Percentiles rank a stretch among this genome's conserved stretches.
Evolutionary conservation across 1,140 invertebrate species (phyloP).

Genomic region (Drosophila arizonae): DNA sequence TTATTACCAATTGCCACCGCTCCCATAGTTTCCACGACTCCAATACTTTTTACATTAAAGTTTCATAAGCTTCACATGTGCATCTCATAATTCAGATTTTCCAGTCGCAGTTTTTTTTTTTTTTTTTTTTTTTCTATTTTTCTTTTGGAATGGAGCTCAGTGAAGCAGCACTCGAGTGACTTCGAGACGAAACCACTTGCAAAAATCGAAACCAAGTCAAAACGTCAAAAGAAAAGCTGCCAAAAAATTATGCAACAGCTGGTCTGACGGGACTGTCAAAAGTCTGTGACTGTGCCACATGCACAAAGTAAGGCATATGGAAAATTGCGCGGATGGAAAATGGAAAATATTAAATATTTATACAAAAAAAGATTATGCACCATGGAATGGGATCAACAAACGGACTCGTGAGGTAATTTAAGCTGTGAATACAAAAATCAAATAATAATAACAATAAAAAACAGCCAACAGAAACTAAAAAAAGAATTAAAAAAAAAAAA

Average conservation of each 20-base stretch:
- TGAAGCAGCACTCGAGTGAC: slow-evolving; percentile 2
- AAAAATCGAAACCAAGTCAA: slow-evolving; percentile 40
- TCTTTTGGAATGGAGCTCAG: slow-evolving; percentile 7
- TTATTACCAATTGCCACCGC: no score
- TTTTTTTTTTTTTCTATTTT: not conserved
- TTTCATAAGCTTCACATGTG: not conserved
- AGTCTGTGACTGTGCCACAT: slow-evolving; percentile 8
- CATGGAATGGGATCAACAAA: slow-evolving; percentile 69
- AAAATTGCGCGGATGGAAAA: slow-evolving; percentile 47
- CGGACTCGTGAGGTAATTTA: slow-evolving; percentile 63
- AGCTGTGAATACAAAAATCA: slow-evolving; percentile 46
- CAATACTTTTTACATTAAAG: not conserved
- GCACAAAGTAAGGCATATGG: slow-evolving; percentile 10
- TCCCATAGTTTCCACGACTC: no score
- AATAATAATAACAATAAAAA: slow-evolving; percentile 31
- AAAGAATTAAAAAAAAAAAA: slow-evolving; percentile 37
- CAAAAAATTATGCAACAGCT: slow-evolving; percentile 69
- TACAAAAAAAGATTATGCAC: slow-evolving; percentile 11
- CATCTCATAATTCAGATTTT: slow-evolving; percentile 7
- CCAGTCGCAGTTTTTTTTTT: not conserved
- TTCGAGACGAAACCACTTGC: slow-evolving; percentile 24
- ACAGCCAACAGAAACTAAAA: not conserved
- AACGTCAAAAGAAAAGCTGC: slow-evolving; percentile 56
- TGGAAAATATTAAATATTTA: slow-evolving; percentile 43
- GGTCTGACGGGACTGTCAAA: slow-evolving; percentile 57